Evolutionary conservation across 2,113 vertebrate species (phyloP).

Genomic region (Ursus arctos): DNA sequence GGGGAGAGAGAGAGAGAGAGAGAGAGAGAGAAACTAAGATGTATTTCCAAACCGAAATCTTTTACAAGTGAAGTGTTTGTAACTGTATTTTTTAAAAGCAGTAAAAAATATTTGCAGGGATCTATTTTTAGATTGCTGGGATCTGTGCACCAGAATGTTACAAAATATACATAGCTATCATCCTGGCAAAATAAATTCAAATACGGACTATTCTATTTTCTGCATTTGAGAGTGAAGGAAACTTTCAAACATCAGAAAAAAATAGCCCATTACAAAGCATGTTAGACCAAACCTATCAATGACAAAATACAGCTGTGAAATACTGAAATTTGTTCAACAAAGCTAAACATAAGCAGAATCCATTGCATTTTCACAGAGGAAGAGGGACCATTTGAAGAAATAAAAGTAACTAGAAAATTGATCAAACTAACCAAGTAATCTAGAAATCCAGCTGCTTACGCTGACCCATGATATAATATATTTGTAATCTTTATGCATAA

Average conservation of each 20-base stretch:
- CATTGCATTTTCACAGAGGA: constrained; percentile 33
- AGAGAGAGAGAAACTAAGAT: constrained; percentile 73
- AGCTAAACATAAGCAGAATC: constrained; percentile 3
- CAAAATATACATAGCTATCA: constrained; percentile 77
- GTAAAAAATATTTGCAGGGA: constrained; percentile 79
- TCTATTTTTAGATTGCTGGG: constrained; percentile 81
- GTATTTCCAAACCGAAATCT: constrained; percentile 85
- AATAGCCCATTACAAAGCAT: constrained; percentile 22
- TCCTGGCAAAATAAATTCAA: constrained; percentile 84
- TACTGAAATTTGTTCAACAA: constrained; percentile 46
- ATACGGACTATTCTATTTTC: constrained; percentile 81
- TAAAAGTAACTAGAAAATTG: constrained; percentile 49
- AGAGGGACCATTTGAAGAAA: constrained; percentile 57
- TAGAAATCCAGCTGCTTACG: background rate
- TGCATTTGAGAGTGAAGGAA: constrained; percentile 71
- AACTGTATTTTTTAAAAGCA: constrained; percentile 81
- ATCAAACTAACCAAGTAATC: constrained; percentile 44
- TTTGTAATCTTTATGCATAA: constrained; percentile 14
- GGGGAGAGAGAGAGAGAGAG: constrained; percentile 61
- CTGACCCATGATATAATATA: background rate
- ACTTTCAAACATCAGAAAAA: constrained; percentile 77
- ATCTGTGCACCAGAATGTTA: constrained; percentile 75
- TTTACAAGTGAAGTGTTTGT: constrained; percentile 78
- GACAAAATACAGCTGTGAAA: constrained; percentile 65
- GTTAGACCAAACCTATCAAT: constrained; percentile 47